Conservation (phyloP, 2,113 vertebrate genomes). For the Cochlearius cochlearius region DNA sequence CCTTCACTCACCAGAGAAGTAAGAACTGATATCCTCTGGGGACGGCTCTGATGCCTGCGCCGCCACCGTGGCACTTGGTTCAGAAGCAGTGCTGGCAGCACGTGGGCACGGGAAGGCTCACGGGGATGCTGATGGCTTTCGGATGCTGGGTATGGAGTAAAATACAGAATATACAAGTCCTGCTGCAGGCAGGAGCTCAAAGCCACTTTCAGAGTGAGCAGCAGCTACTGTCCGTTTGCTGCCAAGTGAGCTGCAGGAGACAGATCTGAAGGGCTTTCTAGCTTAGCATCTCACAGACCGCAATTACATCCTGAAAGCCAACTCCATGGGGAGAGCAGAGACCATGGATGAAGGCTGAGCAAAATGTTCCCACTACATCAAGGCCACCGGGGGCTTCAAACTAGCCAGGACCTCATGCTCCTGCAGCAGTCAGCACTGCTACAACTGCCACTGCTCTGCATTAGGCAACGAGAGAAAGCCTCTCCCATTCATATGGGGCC, state of each 20-base stretch:
- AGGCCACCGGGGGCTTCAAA: neutral
- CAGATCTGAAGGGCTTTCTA: neutral
- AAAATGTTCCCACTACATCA: neutral
- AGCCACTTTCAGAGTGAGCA: neutral
- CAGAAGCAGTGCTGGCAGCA: neutral
- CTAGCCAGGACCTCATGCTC: neutral
- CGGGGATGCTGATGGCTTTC: neutral
- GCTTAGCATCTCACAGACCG: neutral
- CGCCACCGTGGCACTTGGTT: neutral
- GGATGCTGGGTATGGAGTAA: neutral
- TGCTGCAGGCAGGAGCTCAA: neutral
- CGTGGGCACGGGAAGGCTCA: neutral
- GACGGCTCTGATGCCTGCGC: neutral
- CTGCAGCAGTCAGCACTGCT: neutral
- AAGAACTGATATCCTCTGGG: fast-evolving
- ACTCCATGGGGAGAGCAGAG: neutral
- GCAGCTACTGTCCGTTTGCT: neutral
- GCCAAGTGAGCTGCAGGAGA: neutral
- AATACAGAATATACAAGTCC: neutral
- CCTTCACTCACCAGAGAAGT: neutral
- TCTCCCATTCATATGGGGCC: neutral
- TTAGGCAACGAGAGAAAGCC: neutral
- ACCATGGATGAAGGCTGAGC: neutral
- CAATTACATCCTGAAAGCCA: neutral
- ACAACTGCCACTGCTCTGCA: neutral